A percentile compares a stretch with the other conserved stretches of the same genome.
Conservation (phyloP, 2,797 vertebrate genomes). For the Hylomyscus alleni region DNA sequence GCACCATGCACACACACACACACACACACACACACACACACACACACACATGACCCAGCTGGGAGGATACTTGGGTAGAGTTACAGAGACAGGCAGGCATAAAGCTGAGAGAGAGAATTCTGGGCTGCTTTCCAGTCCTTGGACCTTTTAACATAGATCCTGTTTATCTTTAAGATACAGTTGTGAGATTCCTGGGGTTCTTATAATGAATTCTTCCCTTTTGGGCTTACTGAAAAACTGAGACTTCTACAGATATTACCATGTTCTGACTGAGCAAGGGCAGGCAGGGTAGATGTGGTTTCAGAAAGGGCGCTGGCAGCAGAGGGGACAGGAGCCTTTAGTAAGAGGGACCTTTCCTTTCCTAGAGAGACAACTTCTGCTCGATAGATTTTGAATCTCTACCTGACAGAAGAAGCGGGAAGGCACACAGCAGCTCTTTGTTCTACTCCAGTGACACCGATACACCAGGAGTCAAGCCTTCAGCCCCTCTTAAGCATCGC, state of each 20-base stretch:
- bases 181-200: background rate
- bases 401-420: background rate
- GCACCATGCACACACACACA: no score
- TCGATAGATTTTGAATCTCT: constrained; percentile 38
- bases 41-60: background rate
- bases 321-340: background rate
- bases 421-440: background rate
- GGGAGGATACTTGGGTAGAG: background rate
- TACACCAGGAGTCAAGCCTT: constrained; percentile 24
- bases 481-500: background rate
- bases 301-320: background rate
- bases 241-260: background rate
- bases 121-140: background rate
- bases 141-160: background rate
- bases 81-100: background rate
- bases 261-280: background rate
- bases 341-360: constrained; percentile 1
- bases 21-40: background rate
- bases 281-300: background rate
- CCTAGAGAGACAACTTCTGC: constrained; percentile 53
- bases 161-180: background rate
- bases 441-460: constrained; percentile 23
- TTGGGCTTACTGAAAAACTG: background rate
- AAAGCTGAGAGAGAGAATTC: background rate
- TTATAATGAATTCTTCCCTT: background rate